Evolutionary conservation across 2,113 vertebrate species (phyloP).

Genomic region (Phasianus colchicus): DNA sequence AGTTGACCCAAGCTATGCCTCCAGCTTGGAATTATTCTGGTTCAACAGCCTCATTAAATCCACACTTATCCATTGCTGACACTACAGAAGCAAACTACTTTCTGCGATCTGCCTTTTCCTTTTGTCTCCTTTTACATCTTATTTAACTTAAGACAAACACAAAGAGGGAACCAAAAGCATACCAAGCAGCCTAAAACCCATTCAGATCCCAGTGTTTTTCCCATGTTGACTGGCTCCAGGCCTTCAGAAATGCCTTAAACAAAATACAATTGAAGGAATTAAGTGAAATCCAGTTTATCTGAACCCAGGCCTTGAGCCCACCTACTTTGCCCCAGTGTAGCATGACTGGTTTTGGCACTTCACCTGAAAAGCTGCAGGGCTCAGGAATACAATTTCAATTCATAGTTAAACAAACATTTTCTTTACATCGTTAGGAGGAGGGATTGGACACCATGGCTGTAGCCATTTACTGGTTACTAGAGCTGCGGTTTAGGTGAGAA

Average conservation of each 20-base stretch:
- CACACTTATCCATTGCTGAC: not conserved
- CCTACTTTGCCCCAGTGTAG: slow-evolving; percentile 29
- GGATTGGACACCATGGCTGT: slow-evolving; percentile 1
- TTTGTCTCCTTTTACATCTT: not conserved
- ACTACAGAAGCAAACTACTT: not conserved
- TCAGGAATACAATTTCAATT: slow-evolving; percentile 40
- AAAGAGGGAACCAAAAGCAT: not conserved
- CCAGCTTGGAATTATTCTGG: not conserved
- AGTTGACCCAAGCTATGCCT: not conserved
- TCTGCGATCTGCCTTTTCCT: not conserved
- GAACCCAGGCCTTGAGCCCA: slow-evolving; percentile 48
- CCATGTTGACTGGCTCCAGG: not conserved
- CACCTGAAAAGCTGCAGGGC: slow-evolving; percentile 37
- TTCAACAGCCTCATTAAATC: not conserved
- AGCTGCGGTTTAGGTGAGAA: slow-evolving; percentile 39
- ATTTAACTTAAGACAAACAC: not conserved
- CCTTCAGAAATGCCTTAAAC: slow-evolving; percentile 41
- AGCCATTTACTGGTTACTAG: slow-evolving; percentile 44
- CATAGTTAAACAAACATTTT: slow-evolving; percentile 52
- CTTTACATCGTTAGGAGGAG: not conserved
- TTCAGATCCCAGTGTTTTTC: not conserved
- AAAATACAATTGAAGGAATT: slow-evolving; percentile 35
- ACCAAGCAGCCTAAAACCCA: not conserved
- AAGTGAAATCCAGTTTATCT: slow-evolving; percentile 10
- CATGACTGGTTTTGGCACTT: slow-evolving; percentile 7